Base-by-base conservation (phyloP, 2,888 invertebrate genomes). In the Copidosoma aretas region DNA sequence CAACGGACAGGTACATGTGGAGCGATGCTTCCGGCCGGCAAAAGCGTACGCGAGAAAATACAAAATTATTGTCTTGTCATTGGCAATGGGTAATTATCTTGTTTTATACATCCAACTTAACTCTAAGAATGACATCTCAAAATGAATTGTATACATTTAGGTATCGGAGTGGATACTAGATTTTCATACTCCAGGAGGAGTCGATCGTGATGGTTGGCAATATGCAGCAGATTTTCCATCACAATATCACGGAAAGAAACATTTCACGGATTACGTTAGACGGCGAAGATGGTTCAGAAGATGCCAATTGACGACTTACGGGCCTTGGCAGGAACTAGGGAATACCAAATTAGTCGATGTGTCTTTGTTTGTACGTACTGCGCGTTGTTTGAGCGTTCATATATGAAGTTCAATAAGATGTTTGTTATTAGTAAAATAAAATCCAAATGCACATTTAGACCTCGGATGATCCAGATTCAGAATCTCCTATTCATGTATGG, bases 181-280 rank as follows among this genome's bases (percentile, higher is more conserved):
- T 84, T 95, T 92, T 81, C 92, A 92, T 79, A 91, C 93, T 12
- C 92, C 93, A 0, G 95, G 94, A 1, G 96, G 95, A 1, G 94
- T 93, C 0, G 96, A 97, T 82, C 88, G 89, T 68, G 94, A 95
- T 74, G 97, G 97, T 1, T 97, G 97, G 97, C 97, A 97, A 80
- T 97, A 96, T 84, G 95, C 96, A 0, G 91, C 93, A 1, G 95
- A 96, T 84, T 96, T 97, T 80, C 94, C 95, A 1, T 90, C 93
- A 1, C 89, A 90, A 14, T 96, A 94, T 83, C 95, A 95, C 79
- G 91, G 91, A 0, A 89, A 91, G 76, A 95, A 94, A 84, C 88
- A 92, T 74, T 91, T 95, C 74, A 94, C 94, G 0, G 96, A 96
- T 84, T 94, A 94, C 79, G 95, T 95, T 0, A 87, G 96, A 25